A percentile compares a stretch with the other conserved stretches of the same genome.
Conservation (phyloP, 1,140 invertebrate species). For the Sipha flava region DNA sequence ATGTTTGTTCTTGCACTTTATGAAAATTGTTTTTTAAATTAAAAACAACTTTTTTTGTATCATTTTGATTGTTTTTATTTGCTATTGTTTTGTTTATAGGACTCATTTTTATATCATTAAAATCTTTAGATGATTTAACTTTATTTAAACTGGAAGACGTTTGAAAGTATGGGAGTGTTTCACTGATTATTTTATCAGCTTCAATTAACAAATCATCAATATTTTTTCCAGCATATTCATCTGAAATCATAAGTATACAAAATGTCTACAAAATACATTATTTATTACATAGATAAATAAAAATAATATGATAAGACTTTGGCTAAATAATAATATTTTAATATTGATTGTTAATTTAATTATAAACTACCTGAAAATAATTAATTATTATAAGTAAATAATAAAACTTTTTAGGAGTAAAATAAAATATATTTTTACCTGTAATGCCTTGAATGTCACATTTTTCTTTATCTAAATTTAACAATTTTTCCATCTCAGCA, state of each 20-base stretch:
- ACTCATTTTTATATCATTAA: neutral
- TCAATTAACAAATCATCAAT: conserved; percentile 14
- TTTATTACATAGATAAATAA: no score
- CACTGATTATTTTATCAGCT: conserved; percentile 13
- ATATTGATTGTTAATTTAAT: no score
- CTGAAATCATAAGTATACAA: neutral
- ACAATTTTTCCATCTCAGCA: conserved; percentile 4
- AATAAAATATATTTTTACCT: neutral
- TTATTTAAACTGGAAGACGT: neutral
- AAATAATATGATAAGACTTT: no score
- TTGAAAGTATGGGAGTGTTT: neutral
- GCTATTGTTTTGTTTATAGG: neutral
- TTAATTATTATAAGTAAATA: neutral
- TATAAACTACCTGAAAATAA: no score
- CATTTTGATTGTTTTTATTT: neutral
- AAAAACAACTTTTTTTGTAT: neutral
- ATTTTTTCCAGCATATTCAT: neutral
- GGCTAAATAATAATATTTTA: no score
- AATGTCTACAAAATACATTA: neutral
- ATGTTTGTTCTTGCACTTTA: neutral
- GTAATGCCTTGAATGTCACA: neutral
- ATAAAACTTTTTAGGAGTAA: neutral
- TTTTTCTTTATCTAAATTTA: neutral
- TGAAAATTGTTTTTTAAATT: neutral
- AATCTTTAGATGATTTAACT: neutral